Evolutionary conservation across 2,888 invertebrate genomes (phyloP).

Genomic region (Lagria hirta): DNA sequence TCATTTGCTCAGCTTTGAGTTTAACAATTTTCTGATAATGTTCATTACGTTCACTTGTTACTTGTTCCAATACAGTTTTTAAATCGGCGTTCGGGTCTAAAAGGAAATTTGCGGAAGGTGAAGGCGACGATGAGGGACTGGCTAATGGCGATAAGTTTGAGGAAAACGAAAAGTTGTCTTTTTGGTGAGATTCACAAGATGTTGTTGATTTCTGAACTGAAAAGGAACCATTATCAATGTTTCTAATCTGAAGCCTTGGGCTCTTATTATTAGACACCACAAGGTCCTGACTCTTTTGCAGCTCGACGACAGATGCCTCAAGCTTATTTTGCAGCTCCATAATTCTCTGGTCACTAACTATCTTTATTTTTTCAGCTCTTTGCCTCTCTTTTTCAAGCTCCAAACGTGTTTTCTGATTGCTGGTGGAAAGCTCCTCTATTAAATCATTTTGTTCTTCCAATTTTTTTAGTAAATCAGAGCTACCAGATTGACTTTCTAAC

Average conservation of each 20-base stretch:
- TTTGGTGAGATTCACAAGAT: constrained; percentile 46
- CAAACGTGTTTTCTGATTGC: constrained; percentile 30
- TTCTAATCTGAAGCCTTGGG: constrained; percentile 22
- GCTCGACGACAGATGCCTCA: constrained; percentile 44
- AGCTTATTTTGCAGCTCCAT: constrained; percentile 46
- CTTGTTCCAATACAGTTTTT: constrained; percentile 19
- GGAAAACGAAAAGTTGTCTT: constrained; percentile 41
- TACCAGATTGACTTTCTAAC: no score
- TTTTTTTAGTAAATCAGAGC: no score
- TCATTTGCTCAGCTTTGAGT: constrained; percentile 50
- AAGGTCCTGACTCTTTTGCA: constrained; percentile 47
- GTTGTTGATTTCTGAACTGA: constrained; percentile 50
- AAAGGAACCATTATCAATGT: constrained; percentile 49
- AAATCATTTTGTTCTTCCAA: constrained; percentile 32
- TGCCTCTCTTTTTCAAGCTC: constrained; percentile 38
- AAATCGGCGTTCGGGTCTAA: constrained; percentile 18
- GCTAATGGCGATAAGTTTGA: constrained; percentile 13
- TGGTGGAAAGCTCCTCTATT: constrained; percentile 33
- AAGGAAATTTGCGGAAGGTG: constrained; percentile 4
- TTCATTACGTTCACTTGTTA: constrained; percentile 34
- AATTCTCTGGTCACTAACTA: constrained; percentile 49
- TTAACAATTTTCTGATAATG: constrained; percentile 43
- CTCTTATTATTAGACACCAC: constrained; percentile 42
- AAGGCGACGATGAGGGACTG: constrained; percentile 8
- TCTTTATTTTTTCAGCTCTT: constrained; percentile 34